Evolutionary conservation across 2,113 vertebrate species (phyloP), one percentile per base, ranked within the genome.

Genomic region (Scomber scombrus): DNA sequence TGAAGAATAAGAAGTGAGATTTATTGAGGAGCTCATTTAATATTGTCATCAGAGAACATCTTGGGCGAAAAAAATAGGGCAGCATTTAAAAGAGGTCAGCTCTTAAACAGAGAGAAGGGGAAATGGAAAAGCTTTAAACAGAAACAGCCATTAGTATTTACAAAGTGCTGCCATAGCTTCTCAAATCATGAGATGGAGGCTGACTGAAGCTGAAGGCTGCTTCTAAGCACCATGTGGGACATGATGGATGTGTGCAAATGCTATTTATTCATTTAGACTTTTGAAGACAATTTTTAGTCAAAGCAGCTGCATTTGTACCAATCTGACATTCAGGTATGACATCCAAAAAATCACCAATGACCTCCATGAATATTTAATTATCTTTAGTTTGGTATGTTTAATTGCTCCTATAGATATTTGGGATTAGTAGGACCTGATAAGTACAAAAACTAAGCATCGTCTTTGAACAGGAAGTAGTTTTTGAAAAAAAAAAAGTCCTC

Each of bases 91-190:
- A 75, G 46, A 78, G 73, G 21, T 71, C 50, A 58, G 73, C 47
- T 62, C 62, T 76, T 49, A 71, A 71, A 78, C 47, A 62, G 43
- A 45, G 9, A 9, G 13, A 54, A 73, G 40, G 5, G 11, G 34
- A 80, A 87, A 75, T 80, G 54, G 55, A 83, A 87, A 68, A 68
- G 65, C 74, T 82, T 85, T 80, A 71, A 77, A 87, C 15, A 78
- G 68, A 75, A 62, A 55, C 29, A 68, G 56, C 78, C 71, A 56
- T 85, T 75, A 73, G 72, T 70, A 23, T 54, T 71, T 54, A 10
- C 46, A 69, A 47, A 76, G 75, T 73, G 43, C 64, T 62, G 64
- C 55, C 0, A 2, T 56, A 60, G 31, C 56, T 51, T 76, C 79
- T 81, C n/a, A 55, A 66, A 78, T 56, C 61, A 66, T 19, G 50